Conservation (phyloP, 2,113 vertebrate genomes). For the Bothrops jararaca region DNA sequence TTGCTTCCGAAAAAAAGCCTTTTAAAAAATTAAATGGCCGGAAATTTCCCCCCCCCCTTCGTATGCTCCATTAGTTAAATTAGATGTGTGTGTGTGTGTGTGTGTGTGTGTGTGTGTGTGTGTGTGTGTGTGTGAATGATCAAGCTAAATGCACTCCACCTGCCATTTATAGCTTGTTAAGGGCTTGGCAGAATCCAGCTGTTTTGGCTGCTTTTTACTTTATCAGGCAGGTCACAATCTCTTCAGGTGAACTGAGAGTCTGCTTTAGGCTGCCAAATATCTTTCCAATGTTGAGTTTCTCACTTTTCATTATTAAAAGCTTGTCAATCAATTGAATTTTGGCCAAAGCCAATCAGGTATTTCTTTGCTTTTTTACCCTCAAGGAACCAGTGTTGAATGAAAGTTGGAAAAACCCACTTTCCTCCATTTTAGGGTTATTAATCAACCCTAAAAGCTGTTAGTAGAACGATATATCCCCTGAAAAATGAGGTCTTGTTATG, state of each 20-base stretch:
- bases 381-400: neutral
- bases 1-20: constrained; percentile 48
- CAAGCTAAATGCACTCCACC: neutral
- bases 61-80: neutral
- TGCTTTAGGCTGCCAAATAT: neutral
- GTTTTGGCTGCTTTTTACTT: neutral
- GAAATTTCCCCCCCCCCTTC: neutral
- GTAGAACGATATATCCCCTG: neutral
- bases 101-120: neutral
- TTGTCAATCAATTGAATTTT: neutral
- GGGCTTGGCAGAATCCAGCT: neutral
- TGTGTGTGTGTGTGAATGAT: neutral
- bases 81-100: too few relatives aligned
- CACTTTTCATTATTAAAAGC: neutral
- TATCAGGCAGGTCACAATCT: neutral
- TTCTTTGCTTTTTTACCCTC: neutral
- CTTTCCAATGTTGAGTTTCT: neutral
- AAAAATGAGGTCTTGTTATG: neutral
- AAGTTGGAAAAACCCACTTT: neutral
- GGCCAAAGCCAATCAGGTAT: neutral
- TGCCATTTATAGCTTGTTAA: neutral
- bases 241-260: neutral
- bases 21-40: constrained; percentile 46
- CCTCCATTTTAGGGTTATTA: neutral
- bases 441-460: neutral